These are phyloP conservation scores for Asteroscopus sphinx DNA, from an alignment of 2,888 invertebrate species.

Conservation along the genomic window DNA sequence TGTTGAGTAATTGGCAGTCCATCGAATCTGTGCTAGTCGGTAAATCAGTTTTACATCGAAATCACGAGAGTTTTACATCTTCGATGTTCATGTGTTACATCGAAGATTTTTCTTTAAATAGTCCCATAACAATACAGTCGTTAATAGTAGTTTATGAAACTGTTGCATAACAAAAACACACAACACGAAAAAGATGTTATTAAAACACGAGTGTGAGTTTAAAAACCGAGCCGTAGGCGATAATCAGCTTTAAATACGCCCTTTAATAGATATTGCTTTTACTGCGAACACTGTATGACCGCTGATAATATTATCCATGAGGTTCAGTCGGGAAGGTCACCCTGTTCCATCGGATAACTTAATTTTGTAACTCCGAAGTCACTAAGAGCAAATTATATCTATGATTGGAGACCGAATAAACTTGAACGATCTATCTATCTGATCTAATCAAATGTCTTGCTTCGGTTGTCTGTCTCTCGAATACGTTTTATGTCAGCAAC, in stretches of 20 bases:
- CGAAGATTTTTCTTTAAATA: constrained; percentile 62
- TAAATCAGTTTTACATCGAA: constrained; percentile 64
- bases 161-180: no score
- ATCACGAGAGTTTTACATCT: no score
- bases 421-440: constrained; percentile 16
- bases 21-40: constrained; percentile 47
- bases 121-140: constrained; percentile 54
- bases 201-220: no score
- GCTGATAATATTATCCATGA: constrained; percentile 8
- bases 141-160: constrained; percentile 59
- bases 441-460: constrained; percentile 28
- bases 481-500: neutral
- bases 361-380: constrained; percentile 17
- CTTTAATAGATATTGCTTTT: constrained; percentile 8
- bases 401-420: constrained; percentile 24
- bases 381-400: constrained; percentile 29
- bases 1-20: constrained; percentile 51
- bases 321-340: constrained; percentile 1
- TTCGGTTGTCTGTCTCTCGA: neutral
- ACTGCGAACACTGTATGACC: neutral
- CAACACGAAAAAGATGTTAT: no score
- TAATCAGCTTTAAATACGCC: constrained; percentile 3
- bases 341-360: constrained; percentile 19
- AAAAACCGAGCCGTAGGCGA: constrained; percentile 15
- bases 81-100: constrained; percentile 67